Evolutionary conservation across 2,113 vertebrate species (phyloP).

Genomic region (Pterocles orientalis): DNA sequence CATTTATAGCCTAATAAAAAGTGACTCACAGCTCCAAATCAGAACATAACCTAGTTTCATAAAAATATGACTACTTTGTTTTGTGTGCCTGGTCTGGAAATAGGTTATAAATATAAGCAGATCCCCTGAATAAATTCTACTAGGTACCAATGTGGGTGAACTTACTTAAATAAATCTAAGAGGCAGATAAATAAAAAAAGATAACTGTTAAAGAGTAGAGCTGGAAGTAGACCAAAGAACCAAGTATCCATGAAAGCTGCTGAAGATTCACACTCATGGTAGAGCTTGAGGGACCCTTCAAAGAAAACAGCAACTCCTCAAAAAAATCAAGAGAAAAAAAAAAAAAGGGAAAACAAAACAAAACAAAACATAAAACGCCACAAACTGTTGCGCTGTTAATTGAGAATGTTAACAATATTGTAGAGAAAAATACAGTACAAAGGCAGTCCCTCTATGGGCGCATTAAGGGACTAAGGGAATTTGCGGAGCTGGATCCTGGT

Average conservation of each 20-base stretch:
- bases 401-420: neutral
- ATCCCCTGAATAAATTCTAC: neutral
- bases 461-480: neutral
- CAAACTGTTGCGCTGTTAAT: neutral
- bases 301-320: neutral
- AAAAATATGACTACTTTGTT: neutral
- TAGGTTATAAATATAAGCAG: neutral
- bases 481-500: neutral
- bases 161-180: neutral
- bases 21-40: neutral
- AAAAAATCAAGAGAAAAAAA: neutral
- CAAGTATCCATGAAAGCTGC: neutral
- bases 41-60: neutral
- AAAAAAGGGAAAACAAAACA: neutral
- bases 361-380: neutral
- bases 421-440: neutral
- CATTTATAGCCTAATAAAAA: constrained; percentile 7
- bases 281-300: neutral
- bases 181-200: neutral
- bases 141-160: neutral
- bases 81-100: neutral
- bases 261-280: neutral
- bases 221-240: neutral
- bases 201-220: neutral
- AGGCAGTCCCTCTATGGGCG: neutral